phyloP scores from a whole-genome alignment of 1,140 invertebrate species.

The Pantala flavescens region DNA sequence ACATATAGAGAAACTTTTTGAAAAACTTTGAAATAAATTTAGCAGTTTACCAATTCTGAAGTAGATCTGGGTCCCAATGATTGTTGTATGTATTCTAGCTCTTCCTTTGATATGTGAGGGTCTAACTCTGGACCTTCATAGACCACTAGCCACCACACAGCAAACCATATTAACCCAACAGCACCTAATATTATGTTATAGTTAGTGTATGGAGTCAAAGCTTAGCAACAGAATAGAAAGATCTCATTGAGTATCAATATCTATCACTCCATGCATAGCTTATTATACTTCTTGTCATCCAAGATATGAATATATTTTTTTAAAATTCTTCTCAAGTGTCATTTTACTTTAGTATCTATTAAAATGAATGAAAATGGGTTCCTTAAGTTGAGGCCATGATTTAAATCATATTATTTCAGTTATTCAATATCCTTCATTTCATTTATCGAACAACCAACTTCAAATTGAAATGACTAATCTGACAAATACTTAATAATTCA shows the following conservation, averaged over 20 bases:
- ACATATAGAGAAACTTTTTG: neutral
- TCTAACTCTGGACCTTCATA: conserved; percentile 37
- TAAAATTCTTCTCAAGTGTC: too few relatives aligned
- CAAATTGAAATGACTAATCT: too few relatives aligned
- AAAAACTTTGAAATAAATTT: conserved; percentile 13
- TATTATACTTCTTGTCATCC: too few relatives aligned
- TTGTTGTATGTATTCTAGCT: conserved; percentile 35
- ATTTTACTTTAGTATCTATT: too few relatives aligned
- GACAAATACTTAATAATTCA: too few relatives aligned
- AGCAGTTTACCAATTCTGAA: neutral
- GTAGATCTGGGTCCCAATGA: conserved; percentile 23
- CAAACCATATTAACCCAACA: conserved; percentile 25
- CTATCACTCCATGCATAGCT: neutral
- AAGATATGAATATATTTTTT: too few relatives aligned
- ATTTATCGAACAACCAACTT: too few relatives aligned
- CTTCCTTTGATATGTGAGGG: conserved; percentile 33
- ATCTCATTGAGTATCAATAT: neutral
- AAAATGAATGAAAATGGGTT: too few relatives aligned
- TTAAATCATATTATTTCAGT: too few relatives aligned
- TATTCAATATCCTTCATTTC: too few relatives aligned
- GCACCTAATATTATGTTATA: conserved; percentile 23
- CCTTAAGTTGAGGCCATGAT: too few relatives aligned
- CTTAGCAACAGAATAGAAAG: neutral
- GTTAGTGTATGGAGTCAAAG: conserved; percentile 6
- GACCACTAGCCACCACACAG: conserved; percentile 27